Percentiles rank a stretch among this genome's conserved stretches.
phyloP scores from a whole-genome alignment of 2,113 vertebrate genomes.

The Paedocypris sp. region DNA sequence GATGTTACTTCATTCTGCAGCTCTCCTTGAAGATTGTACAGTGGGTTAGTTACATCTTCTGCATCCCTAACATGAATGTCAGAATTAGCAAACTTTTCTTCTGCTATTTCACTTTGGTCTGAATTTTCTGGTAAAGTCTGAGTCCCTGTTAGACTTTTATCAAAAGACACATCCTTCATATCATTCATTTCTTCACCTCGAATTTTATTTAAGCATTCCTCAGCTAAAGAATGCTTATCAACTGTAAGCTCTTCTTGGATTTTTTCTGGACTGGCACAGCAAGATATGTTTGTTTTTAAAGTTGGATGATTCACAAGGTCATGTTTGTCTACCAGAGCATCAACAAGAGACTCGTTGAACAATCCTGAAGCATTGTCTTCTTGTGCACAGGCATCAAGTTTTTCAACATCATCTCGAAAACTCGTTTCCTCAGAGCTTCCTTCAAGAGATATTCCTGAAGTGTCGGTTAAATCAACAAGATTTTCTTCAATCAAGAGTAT shows the following conservation, averaged over 20 bases:
- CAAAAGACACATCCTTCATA: slow-evolving; percentile 44
- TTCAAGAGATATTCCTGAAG: slow-evolving; percentile 39
- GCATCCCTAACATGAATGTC: slow-evolving; percentile 48
- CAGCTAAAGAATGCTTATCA: too few relatives aligned
- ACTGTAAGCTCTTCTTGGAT: slow-evolving; percentile 38
- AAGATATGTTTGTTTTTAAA: background rate
- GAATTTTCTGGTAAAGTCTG: slow-evolving; percentile 33
- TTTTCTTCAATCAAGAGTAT: too few relatives aligned
- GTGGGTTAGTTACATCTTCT: slow-evolving; percentile 21
- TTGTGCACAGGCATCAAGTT: slow-evolving; percentile 14
- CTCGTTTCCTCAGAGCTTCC: slow-evolving; percentile 34
- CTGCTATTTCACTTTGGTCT: slow-evolving; percentile 61
- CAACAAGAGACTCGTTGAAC: slow-evolving; percentile 46
- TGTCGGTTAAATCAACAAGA: slow-evolving; percentile 35
- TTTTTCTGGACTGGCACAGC: slow-evolving; percentile 33
- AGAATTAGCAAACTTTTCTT: slow-evolving; percentile 56
- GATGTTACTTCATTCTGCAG: slow-evolving; percentile 65
- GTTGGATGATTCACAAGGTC: slow-evolving; percentile 15
- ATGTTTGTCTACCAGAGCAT: slow-evolving; percentile 47
- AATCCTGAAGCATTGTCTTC: slow-evolving; percentile 28
- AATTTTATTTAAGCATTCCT: slow-evolving; percentile 22
- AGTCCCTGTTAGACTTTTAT: slow-evolving; percentile 22
- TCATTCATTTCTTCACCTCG: slow-evolving; percentile 34
- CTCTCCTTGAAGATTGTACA: slow-evolving; percentile 57
- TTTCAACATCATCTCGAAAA: slow-evolving; percentile 41